Evolutionary conservation across 2,888 invertebrate genomes (phyloP).

Genomic region (Villa cingulata): DNA sequence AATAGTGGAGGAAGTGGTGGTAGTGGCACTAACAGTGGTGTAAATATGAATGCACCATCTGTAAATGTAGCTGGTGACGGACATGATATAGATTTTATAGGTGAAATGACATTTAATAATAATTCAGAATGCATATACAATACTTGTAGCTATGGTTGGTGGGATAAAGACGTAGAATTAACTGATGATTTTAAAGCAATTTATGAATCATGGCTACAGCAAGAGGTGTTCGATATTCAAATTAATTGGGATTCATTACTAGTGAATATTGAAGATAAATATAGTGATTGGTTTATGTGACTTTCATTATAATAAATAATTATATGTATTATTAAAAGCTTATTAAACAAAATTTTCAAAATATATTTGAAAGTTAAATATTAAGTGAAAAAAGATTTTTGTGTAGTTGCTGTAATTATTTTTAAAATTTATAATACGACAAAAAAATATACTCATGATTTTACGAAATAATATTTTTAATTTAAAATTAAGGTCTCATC

Average conservation of each 20-base stretch:
- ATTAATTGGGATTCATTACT: conserved; percentile 55
- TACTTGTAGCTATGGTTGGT: conserved; percentile 32
- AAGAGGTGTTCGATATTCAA: conserved; percentile 84
- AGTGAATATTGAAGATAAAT: not conserved
- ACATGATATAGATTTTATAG: conserved; percentile 10
- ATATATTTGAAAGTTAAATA: too few species aligned
- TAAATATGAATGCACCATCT: conserved; percentile 2
- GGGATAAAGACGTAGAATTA: conserved; percentile 48
- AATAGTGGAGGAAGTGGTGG: not conserved
- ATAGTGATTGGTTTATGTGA: not conserved
- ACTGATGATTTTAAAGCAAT: conserved; percentile 87
- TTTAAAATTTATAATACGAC: too few species aligned
- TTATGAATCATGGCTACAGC: conserved; percentile 90
- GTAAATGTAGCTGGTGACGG: conserved; percentile 3
- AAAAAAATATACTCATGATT: too few species aligned
- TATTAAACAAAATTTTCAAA: too few species aligned
- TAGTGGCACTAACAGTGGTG: not conserved
- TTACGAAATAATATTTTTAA: too few species aligned
- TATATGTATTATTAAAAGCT: too few species aligned
- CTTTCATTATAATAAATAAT: not conserved
- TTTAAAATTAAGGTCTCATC: too few species aligned
- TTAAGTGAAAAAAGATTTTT: too few species aligned
- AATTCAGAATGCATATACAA: conserved; percentile 28
- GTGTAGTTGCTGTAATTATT: too few species aligned
- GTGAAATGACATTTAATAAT: conserved; percentile 8